Evolutionary conservation across 30 jellyfish, hydroid and myxozoan genomes (phyloP).

Genomic region (Cassiopea xamachana): DNA sequence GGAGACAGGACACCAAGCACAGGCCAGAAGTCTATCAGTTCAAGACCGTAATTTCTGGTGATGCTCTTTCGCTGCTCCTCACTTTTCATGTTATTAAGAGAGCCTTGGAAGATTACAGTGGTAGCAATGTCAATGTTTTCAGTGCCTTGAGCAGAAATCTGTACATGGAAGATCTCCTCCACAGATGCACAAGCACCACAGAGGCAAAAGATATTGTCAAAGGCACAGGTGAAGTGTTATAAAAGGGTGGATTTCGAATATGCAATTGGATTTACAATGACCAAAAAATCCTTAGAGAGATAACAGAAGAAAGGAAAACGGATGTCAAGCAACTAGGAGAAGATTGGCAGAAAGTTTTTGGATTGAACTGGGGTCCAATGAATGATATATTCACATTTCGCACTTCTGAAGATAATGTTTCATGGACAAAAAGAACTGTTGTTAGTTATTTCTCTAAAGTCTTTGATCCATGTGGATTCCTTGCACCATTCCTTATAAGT

Average conservation of each 20-base stretch:
- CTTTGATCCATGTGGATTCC: constrained; percentile 65
- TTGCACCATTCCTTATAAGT: constrained; percentile 52
- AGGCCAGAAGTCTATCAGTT: constrained; percentile 59
- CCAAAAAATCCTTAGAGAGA: constrained; percentile 32
- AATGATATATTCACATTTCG: constrained; percentile 54
- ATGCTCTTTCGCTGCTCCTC: constrained; percentile 55
- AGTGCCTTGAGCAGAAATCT: constrained; percentile 35
- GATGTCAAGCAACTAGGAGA: constrained; percentile 47
- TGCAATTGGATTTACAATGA: constrained; percentile 49
- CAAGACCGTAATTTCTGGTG: constrained; percentile 47
- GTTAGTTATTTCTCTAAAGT: constrained; percentile 39
- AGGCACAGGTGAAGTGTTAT: constrained; percentile 47
- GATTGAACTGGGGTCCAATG: constrained; percentile 22
- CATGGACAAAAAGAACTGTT: constrained; percentile 50
- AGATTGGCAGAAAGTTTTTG: constrained; percentile 55
- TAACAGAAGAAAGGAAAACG: constrained; percentile 45
- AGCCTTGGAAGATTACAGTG: constrained; percentile 43
- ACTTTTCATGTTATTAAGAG: constrained; percentile 36
- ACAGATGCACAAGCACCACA: constrained; percentile 47
- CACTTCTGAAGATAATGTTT: constrained; percentile 45
- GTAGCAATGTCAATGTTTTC: constrained; percentile 30
- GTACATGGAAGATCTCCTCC: constrained; percentile 62
- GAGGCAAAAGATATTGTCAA: constrained; percentile 56
- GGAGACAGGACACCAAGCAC: constrained; percentile 46
- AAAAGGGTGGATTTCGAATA: constrained; percentile 51